Evolutionary conservation across 2,113 vertebrate species (phyloP), one percentile per base, ranked within the genome.

Genomic region (Oreochromis niloticus): DNA sequence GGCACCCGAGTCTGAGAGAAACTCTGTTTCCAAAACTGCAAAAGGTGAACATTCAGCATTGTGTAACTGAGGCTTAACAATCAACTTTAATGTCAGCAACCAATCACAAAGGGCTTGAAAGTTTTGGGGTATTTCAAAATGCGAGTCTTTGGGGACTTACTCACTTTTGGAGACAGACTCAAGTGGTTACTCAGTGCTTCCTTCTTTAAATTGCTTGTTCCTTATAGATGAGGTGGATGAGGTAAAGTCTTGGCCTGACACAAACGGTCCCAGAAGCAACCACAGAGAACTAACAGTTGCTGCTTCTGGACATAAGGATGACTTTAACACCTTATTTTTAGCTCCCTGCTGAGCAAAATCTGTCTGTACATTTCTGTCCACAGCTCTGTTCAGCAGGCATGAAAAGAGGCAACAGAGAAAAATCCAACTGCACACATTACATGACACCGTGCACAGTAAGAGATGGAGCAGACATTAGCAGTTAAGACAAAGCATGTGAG

Each of bases 251-350:
- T 78, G 24, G 75, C 68, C 56, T 82, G 10, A 68, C 57, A 55
- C 6, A 46, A 54, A 73, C 6, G 1, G 12, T 4, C 14, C 24
- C 11, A 78, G 80, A 59, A 91, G 73, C 46, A 81, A 30, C 52
- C 24, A 32, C 36, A 52, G 48, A 43, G 55, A 82, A 86, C 66
- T 81, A 84, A 83, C 84, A 73, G 75, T 54, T 6, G 4, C 41
- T 61, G 52, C 7, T 7, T 88, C 84, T 1, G 71, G 6, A 84
- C 92, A 91, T 91, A 84, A 89, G 90, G 89, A 85, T 9, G 80
- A 80, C 75, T 90, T 91, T 73, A 83, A 56, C 90, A 82, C 91
- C 81, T 88, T 73, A 48, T 87, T 81, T 85, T 52, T 27, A 79
- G 36, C 79, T 78, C 78, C 88, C 84, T 2, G 82, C 68, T 46